A percentile compares a stretch with the other conserved stretches of the same genome.
Evolutionary conservation across 2,888 invertebrate genomes (phyloP).

Genomic region (Sthenelais limicola): DNA sequence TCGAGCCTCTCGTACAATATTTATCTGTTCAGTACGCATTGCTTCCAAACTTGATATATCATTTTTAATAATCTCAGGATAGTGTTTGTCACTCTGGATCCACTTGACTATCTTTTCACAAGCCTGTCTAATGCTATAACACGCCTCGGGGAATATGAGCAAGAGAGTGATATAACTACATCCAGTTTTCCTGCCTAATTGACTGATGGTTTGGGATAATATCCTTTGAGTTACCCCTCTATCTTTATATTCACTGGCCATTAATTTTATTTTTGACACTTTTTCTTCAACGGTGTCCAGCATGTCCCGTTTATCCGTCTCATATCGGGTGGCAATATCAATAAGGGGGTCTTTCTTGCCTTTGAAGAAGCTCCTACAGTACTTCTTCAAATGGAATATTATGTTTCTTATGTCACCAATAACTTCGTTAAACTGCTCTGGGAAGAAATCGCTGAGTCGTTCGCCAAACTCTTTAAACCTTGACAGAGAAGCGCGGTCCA

Average conservation of each 20-base stretch:
- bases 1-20: constrained; percentile 1
- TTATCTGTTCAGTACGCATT: neutral
- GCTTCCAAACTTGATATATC: constrained; percentile 1
- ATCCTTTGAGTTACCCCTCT: constrained; percentile 17
- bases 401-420: constrained; percentile 18
- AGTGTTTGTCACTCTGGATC: constrained; percentile 16
- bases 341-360: constrained; percentile 14
- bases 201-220: neutral
- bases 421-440: neutral
- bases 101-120: constrained; percentile 4
- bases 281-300: neutral
- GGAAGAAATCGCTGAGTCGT: constrained; percentile 9
- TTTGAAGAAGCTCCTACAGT: constrained; percentile 23
- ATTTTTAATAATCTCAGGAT: constrained; percentile 23
- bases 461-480: constrained; percentile 27
- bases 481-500: neutral
- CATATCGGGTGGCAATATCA: constrained; percentile 21
- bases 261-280: neutral
- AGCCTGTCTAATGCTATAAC: neutral
- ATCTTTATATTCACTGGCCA: constrained; percentile 16
- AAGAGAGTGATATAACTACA: constrained; percentile 10
- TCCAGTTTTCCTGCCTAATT: neutral
- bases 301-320: neutral
- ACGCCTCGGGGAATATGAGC: constrained; percentile 22
- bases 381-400: constrained; percentile 7